Base-by-base conservation (phyloP, 2,888 invertebrate genomes). In the Glyphotaelius pellucidus region DNA sequence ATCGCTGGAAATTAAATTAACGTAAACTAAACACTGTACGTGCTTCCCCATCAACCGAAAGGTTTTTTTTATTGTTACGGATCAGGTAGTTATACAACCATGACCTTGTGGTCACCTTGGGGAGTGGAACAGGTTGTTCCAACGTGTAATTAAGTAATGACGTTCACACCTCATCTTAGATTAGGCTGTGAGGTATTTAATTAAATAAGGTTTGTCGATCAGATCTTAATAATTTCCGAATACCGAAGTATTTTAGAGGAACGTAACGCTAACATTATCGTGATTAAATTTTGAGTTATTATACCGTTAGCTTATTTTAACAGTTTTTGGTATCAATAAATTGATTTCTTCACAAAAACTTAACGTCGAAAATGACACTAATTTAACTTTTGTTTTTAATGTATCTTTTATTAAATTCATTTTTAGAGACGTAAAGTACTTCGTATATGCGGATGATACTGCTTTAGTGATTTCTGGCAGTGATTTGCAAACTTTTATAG, bases 21-120 rank as follows among this genome's bases (percentile, higher is more conserved):
- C 91, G 89, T 90, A 90, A 90, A 92, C 91, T 93, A 92, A 93
- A 92, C 90, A 92, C 35, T 35, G 92, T 92, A 93, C 93, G 93
- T 93, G 93, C 87, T 80, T 88, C 83, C 90, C 79, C 67, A 87
- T 89, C 89, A 15, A 86, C 25, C 9, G 89, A 93, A 91, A 87
- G 80, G 86, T 67, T 89, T 84, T 79, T 89, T 89, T n/a, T n/a
- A n/a, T n/a, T 47, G 80, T 15, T 31, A 81, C n/a, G 47, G 31
- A 38, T 80, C 42, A 38, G 80, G 80, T 25, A 35, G 31, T 79
- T 35, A 30, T 47, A 90, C 80, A 80, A 81, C 81, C 81, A 47
- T 90, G 81, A 81, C 90, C 90, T 90, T 81, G 90, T 30, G 19
- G 19, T 90, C 52, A 90, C 80, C 90, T 81, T 32, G n/a, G 25